These are phyloP conservation scores for Philaenus spumarius DNA, from an alignment of 1,140 invertebrate genomes.

Conservation along the genomic window DNA sequence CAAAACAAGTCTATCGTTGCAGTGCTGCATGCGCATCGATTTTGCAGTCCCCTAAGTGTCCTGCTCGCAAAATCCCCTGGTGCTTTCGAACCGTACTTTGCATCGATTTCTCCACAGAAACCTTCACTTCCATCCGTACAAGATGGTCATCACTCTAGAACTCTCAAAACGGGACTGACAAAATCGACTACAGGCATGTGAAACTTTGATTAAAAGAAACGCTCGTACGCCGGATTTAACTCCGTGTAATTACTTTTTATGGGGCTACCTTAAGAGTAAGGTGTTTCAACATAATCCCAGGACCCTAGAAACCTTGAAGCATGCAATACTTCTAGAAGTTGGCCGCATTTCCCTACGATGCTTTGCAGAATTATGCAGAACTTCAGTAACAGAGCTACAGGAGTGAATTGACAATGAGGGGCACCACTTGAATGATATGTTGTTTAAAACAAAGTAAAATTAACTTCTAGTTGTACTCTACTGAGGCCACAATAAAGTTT, in stretches of 20 bases:
- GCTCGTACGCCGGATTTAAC: background rate
- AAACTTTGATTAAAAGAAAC: conserved; percentile 4
- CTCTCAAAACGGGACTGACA: background rate
- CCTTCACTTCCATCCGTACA: background rate
- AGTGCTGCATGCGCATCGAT: background rate
- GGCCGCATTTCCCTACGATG: background rate
- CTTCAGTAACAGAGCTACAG: background rate
- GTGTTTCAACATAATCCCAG: background rate
- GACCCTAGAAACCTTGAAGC: background rate
- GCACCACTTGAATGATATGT: background rate
- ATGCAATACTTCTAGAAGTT: background rate
- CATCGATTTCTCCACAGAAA: background rate
- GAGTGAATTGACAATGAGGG: conserved; percentile 8
- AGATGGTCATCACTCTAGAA: background rate
- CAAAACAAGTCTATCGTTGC: background rate
- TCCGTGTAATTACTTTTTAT: background rate
- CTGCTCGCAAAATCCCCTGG: background rate
- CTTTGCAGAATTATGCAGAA: background rate
- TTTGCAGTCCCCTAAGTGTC: background rate
- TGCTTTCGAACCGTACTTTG: background rate
- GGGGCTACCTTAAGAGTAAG: background rate
- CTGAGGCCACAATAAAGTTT: background rate
- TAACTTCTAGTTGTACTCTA: background rate
- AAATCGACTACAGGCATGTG: conserved; percentile 5
- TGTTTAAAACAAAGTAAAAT: background rate